These are phyloP conservation scores for Plagodis dolabraria DNA, from an alignment of 2,888 invertebrate species.

Conservation along the genomic window DNA sequence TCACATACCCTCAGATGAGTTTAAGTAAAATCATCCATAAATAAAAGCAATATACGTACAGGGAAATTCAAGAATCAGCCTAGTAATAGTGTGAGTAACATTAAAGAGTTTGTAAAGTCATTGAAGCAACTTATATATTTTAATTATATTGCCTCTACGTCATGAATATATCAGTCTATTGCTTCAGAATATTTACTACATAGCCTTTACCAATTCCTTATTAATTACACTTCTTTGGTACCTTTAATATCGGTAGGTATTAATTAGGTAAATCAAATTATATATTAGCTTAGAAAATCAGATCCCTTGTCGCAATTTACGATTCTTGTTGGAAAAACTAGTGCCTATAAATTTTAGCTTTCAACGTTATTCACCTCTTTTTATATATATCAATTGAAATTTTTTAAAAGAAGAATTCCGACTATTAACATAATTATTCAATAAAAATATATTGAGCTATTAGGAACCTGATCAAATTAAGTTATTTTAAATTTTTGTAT, in stretches of 20 bases:
- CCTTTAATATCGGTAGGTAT: too few species aligned
- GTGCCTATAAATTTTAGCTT: too few species aligned
- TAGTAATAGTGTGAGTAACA: conserved; percentile 60
- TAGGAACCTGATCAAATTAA: conserved; percentile 31
- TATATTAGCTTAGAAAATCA: background rate
- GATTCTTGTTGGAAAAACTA: background rate
- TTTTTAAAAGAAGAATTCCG: conserved; percentile 24
- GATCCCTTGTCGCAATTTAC: conserved; percentile 5
- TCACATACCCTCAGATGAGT: too few species aligned
- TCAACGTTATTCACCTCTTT: conserved; percentile 4
- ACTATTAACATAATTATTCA: conserved; percentile 31
- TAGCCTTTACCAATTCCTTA: background rate
- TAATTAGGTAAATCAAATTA: too few species aligned
- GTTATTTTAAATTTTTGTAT: conserved; percentile 26
- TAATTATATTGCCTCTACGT: conserved; percentile 28
- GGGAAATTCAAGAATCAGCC: conserved; percentile 37
- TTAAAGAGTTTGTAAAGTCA: conserved; percentile 52
- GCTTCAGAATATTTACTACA: conserved; percentile 26
- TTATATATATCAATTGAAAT: conserved; percentile 16
- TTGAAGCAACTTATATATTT: conserved; percentile 39
- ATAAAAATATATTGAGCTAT: conserved; percentile 36
- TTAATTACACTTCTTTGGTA: too few species aligned
- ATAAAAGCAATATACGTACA: conserved; percentile 39
- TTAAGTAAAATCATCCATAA: too few species aligned
- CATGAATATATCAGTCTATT: conserved; percentile 28